Conservation (phyloP, 2,888 invertebrate genomes). For the Incurvaria masculella region DNA sequence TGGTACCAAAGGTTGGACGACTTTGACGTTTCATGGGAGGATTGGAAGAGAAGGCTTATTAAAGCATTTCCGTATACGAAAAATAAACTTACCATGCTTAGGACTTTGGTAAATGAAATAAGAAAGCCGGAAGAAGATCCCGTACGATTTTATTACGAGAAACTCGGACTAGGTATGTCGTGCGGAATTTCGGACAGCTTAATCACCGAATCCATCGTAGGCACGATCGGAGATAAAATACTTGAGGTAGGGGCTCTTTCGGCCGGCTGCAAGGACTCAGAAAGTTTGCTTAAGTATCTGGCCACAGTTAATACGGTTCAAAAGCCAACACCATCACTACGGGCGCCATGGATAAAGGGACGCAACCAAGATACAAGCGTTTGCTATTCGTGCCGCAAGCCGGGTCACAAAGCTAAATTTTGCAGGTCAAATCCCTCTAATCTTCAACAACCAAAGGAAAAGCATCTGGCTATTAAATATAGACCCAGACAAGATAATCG, state of each 20-base stretch:
- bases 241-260: slow-evolving; percentile 8
- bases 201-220: slow-evolving; percentile 6
- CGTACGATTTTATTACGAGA: slow-evolving; percentile 12
- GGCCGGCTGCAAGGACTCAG: slow-evolving; percentile 6
- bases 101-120: slow-evolving; percentile 10
- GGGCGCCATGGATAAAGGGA: neutral
- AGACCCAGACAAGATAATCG: neutral
- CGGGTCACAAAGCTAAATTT: slow-evolving; percentile 9
- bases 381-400: slow-evolving; percentile 8
- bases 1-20: slow-evolving; percentile 15
- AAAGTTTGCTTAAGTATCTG: neutral
- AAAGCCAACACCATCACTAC: no score
- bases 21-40: slow-evolving; percentile 12
- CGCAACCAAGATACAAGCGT: neutral
- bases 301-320: neutral
- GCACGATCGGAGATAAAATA: slow-evolving; percentile 5
- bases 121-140: slow-evolving; percentile 10
- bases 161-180: slow-evolving; percentile 13
- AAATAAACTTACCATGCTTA: slow-evolving; percentile 10
- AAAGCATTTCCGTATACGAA: slow-evolving; percentile 12
- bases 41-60: slow-evolving; percentile 11
- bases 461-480: no score
- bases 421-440: no score
- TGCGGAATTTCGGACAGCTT: slow-evolving; percentile 8
- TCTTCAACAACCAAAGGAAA: no score